Evolutionary conservation across 1,140 invertebrate genomes (phyloP), one percentile per base, ranked within the genome.

Genomic region (Philotrypesis tridentata): DNA sequence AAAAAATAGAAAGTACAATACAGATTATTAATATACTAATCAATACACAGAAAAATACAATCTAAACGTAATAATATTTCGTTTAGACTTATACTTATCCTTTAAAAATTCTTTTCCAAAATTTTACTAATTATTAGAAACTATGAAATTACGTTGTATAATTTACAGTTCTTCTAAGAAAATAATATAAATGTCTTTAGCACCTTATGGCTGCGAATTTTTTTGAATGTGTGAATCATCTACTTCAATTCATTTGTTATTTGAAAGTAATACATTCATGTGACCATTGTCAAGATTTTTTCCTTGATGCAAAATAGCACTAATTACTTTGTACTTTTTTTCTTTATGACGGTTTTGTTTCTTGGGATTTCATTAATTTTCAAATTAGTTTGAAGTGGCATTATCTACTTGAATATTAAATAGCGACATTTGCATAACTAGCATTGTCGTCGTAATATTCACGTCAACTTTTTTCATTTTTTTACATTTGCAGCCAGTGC

Each of bases 261-360:
- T 23, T 76, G 33, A 27, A 33, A 48, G 29, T 61, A 76, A 9
- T 29, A 63, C 33, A 23, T 61, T 76, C n/a, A 27, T 63, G 63
- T 63, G 29, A 21, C 72, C 72, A 60, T 1, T 29, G 12, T 12
- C 3, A 60, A 55, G 0, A 31, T 2, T 27, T 23, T 74, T 29
- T 27, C 72, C 48, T 27, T 74, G 43, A 60, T 74, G 72, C 29
- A 74, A 74, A 29, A 74, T 60, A n/a, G 23, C 72, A 29, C 72
- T 60, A 2, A 60, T 14, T 2, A 74, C 72, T 60, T 60, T 74
- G 29, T 31, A 60, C 1, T 55, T 74, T 60, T 55, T 2, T 60
- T 31, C 3, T 74, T 74, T 27, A 74, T 29, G 7, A 6, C 14
- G 2, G 60, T 31, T n/a, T 29, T 74, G 2, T 23, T 3, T 60